Evolutionary conservation across 1,140 invertebrate genomes (phyloP).

Genomic region (Sycophaga agraensis): DNA sequence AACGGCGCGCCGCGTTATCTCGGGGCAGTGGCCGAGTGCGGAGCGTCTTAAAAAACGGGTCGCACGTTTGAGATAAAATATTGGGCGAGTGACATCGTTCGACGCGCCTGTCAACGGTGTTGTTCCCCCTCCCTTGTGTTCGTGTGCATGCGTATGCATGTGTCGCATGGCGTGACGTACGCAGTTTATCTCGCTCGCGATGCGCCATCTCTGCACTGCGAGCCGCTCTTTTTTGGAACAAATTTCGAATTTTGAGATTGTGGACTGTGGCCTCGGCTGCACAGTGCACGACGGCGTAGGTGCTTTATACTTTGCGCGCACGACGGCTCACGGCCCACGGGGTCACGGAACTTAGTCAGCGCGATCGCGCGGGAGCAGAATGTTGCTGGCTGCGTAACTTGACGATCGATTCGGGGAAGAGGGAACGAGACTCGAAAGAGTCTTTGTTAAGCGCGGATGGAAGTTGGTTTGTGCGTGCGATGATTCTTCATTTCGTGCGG

Average conservation of each 20-base stretch:
- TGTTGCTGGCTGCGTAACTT: neutral
- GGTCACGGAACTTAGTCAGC: slow-evolving; percentile 20
- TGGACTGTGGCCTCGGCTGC: neutral
- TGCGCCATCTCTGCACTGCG: neutral
- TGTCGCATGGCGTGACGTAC: neutral
- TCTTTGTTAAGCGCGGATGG: neutral
- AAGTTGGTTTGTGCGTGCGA: neutral
- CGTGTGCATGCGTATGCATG: neutral
- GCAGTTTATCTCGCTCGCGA: too few relatives aligned
- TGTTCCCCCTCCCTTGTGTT: too few relatives aligned
- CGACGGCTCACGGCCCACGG: too few relatives aligned
- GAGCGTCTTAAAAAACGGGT: too few relatives aligned
- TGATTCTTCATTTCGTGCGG: neutral
- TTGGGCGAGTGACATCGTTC: too few relatives aligned
- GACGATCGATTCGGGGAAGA: neutral
- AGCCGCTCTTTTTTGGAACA: neutral
- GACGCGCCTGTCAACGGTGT: too few relatives aligned
- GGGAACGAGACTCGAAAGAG: too few relatives aligned
- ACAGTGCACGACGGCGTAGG: neutral
- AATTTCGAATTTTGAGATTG: neutral
- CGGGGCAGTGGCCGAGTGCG: neutral
- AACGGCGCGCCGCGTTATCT: too few relatives aligned
- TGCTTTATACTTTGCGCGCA: too few relatives aligned
- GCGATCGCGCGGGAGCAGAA: neutral
- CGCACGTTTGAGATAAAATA: too few relatives aligned